A percentile compares a stretch with the other conserved stretches of the same genome.
phyloP scores from a whole-genome alignment of 2,888 invertebrate genomes.

The Terebella lapidaria region DNA sequence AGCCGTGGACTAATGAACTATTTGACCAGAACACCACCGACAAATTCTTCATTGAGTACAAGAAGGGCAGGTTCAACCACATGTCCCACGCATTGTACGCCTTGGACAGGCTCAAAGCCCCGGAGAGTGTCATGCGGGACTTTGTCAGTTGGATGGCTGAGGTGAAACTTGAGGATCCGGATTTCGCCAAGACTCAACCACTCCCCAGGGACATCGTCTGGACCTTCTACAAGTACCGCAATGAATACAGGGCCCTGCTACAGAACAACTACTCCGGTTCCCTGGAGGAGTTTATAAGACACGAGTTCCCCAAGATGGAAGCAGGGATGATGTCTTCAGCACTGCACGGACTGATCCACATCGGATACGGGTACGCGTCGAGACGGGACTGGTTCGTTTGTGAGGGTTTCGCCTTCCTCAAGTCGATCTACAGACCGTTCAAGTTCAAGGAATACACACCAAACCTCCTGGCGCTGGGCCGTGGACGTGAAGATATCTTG shows the following conservation, averaged over 20 bases:
- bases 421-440: conserved; percentile 5
- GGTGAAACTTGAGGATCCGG: too few relatives aligned
- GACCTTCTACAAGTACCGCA: not conserved
- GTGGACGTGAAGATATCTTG: not conserved
- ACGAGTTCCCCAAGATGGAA: conserved; percentile 2
- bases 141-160: too few relatives aligned
- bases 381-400: not conserved
- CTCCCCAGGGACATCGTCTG: too few relatives aligned
- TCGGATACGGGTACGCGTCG: conserved; percentile 4
- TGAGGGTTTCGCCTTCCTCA: conserved; percentile 11
- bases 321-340: not conserved
- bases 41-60: too few relatives aligned
- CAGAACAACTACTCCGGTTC: not conserved
- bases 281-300: not conserved
- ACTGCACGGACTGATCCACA: conserved; percentile 8
- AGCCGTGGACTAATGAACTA: too few relatives aligned
- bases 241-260: not conserved
- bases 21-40: too few relatives aligned
- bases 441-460: not conserved
- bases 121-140: too few relatives aligned
- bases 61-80: too few relatives aligned
- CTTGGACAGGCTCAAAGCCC: too few relatives aligned
- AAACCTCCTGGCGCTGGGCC: not conserved
- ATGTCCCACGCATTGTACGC: too few relatives aligned
- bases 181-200: too few relatives aligned